Conservation (phyloP, 2,797 vertebrate genomes). For the Rhabdomys pumilio region DNA sequence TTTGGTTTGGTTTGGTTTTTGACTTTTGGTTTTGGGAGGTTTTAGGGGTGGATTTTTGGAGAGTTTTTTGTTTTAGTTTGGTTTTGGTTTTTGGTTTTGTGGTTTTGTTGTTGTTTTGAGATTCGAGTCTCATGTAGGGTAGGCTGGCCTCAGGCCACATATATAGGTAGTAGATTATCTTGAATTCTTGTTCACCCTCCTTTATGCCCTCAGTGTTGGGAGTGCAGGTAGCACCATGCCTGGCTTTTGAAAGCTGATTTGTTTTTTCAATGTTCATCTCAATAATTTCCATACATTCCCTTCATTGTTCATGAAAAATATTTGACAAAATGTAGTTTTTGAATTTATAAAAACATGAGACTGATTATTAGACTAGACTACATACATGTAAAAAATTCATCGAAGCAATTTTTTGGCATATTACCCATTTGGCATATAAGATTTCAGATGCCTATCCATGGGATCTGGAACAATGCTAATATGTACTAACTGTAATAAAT, state of each 20-base stretch:
- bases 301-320: neutral
- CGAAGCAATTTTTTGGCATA: neutral
- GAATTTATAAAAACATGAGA: conserved; percentile 12
- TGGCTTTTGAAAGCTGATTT: neutral
- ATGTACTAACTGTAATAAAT: conserved; percentile 44
- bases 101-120: neutral
- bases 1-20: too few relatives aligned
- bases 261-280: neutral
- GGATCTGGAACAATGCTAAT: neutral
- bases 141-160: neutral
- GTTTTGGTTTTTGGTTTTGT: too few relatives aligned
- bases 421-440: neutral
- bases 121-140: neutral
- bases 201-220: neutral
- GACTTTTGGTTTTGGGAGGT: too few relatives aligned
- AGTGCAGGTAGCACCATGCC: neutral
- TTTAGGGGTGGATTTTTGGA: too few relatives aligned
- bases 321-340: conserved; percentile 59
- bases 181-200: neutral
- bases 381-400: conserved; percentile 36
- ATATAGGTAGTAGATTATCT: neutral
- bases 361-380: conserved; percentile 5
- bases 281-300: neutral
- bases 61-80: too few relatives aligned
- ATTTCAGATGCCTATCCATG: neutral